These are phyloP conservation scores for Heterotilapia buettikoferi DNA, from an alignment of 2,113 vertebrate species.

Conservation along the genomic window DNA sequence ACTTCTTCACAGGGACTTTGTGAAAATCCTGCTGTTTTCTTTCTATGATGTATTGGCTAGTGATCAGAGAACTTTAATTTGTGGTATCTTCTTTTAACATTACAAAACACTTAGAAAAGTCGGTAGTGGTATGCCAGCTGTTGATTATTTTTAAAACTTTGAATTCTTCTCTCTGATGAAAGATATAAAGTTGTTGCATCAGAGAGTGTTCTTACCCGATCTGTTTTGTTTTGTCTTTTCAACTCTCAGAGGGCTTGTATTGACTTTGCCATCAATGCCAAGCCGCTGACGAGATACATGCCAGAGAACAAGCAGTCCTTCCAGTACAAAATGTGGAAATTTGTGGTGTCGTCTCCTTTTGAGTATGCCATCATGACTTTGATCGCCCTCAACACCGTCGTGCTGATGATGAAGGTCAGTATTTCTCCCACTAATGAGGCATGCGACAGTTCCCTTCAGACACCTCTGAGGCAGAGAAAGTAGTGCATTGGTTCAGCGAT, in stretches of 20 bases:
- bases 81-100: not conserved
- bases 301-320: conserved; percentile 92
- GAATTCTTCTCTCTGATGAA: not conserved
- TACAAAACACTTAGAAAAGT: not conserved
- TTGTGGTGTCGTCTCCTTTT: conserved; percentile 95
- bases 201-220: not conserved
- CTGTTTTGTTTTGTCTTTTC: not conserved
- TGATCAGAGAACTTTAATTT: conserved; percentile 12
- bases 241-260: conserved; percentile 89
- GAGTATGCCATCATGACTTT: conserved; percentile 98
- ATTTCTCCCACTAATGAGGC: not conserved
- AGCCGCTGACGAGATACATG: conserved; percentile 95
- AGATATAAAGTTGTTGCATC: not conserved
- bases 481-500: not conserved
- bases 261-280: conserved; percentile 97
- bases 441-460: not conserved
- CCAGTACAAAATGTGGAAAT: conserved; percentile 98
- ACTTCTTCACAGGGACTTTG: conserved; percentile 3
- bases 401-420: conserved; percentile 98
- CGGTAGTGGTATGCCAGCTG: not conserved
- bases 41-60: not conserved
- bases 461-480: not conserved
- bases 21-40: not conserved
- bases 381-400: conserved; percentile 95
- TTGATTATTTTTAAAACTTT: not conserved